Evolutionary conservation across 2,888 invertebrate genomes (phyloP).

Genomic region (Drosophila maculinotata): DNA sequence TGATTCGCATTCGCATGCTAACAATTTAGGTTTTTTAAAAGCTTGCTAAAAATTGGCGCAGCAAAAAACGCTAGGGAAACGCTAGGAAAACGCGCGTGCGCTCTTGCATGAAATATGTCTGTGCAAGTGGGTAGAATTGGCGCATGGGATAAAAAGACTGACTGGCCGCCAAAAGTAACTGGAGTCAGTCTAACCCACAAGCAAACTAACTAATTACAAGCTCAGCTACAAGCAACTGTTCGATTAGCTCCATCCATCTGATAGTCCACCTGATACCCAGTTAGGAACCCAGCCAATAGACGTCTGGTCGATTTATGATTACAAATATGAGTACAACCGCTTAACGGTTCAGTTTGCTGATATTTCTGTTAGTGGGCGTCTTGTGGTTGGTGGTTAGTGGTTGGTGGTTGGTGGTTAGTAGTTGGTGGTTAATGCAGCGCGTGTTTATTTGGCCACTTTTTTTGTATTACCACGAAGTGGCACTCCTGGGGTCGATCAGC

Average conservation of each 20-base stretch:
- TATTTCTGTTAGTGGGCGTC: constrained; percentile 56
- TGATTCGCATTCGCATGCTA: no score
- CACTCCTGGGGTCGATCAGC: constrained; percentile 27
- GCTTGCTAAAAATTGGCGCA: background rate
- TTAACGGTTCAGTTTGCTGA: constrained; percentile 34
- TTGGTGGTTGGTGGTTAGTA: no score
- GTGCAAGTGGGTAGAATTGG: constrained; percentile 5
- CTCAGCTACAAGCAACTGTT: no score
- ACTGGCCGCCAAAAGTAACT: constrained; percentile 39
- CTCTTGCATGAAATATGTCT: constrained; percentile 37
- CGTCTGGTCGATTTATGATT: constrained; percentile 40
- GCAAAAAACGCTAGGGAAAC: constrained; percentile 13
- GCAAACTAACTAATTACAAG: no score
- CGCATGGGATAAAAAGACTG: background rate
- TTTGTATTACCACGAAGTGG: no score
- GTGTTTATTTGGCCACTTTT: constrained; percentile 53
- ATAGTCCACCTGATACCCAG: background rate
- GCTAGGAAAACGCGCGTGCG: constrained; percentile 33
- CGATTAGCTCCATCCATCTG: background rate
- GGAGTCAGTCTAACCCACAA: constrained; percentile 3
- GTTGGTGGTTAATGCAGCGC: constrained; percentile 22
- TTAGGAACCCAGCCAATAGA: constrained; percentile 10
- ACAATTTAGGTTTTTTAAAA: no score
- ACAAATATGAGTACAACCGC: constrained; percentile 47
- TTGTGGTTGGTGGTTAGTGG: background rate